These are phyloP conservation scores for Drosophila pandora DNA, from an alignment of 1,140 invertebrate species.

Conservation along the genomic window DNA sequence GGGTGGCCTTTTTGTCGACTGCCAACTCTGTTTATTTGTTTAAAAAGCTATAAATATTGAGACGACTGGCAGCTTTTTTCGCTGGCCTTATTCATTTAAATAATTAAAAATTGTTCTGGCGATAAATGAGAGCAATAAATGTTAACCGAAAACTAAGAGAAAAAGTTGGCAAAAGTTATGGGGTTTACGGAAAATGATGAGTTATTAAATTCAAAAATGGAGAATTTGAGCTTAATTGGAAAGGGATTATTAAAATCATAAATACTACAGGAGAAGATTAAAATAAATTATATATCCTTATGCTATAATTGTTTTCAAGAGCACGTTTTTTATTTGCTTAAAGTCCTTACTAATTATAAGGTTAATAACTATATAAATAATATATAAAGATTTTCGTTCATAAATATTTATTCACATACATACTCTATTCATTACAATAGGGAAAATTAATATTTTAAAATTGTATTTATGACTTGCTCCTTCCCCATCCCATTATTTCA, in stretches of 20 bases:
- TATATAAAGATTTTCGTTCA: too few species aligned
- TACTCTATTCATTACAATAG: too few species aligned
- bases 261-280: background rate
- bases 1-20: conserved; percentile 56
- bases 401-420: too few species aligned
- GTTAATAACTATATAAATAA: too few species aligned
- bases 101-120: conserved; percentile 58
- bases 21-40: conserved; percentile 83
- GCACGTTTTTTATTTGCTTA: too few species aligned
- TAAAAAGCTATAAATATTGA: conserved; percentile 83
- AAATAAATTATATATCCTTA: too few species aligned
- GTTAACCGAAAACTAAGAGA: conserved; percentile 8
- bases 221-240: background rate
- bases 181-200: background rate
- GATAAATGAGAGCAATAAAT: conserved; percentile 49
- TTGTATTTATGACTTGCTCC: background rate
- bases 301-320: too few species aligned
- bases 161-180: conserved; percentile 8
- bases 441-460: too few species aligned
- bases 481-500: conserved; percentile 10
- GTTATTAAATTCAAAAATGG: conserved; percentile 4
- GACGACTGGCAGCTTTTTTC: conserved; percentile 45
- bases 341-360: too few species aligned
- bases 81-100: conserved; percentile 60
- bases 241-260: background rate